Evolutionary conservation across 2,888 invertebrate genomes (phyloP).

Genomic region (Drosophila lutescens): DNA sequence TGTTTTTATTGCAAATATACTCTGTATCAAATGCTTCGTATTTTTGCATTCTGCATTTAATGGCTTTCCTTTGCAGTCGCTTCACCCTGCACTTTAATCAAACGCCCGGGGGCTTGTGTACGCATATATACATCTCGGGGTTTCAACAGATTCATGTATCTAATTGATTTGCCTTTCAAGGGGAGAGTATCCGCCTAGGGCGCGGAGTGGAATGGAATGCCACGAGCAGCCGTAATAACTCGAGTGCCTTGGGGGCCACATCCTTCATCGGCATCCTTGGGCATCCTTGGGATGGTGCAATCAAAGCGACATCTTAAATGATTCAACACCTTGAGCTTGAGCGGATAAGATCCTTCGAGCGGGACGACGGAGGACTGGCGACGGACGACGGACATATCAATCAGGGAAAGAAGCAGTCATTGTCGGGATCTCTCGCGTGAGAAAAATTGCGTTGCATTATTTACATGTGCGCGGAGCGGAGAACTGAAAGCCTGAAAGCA

Average conservation of each 20-base stretch:
- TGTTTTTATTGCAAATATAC: not conserved
- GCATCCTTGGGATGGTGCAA: conserved; percentile 50
- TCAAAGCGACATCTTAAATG: conserved; percentile 72
- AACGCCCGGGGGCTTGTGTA: conserved; percentile 3
- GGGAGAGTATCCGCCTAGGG: not conserved
- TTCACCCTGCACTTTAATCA: conserved; percentile 31
- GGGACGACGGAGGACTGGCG: conserved; percentile 60
- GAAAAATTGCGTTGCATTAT: conserved; percentile 78
- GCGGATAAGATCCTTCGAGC: conserved; percentile 63
- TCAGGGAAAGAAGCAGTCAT: conserved; percentile 50
- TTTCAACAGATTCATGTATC: conserved; percentile 36
- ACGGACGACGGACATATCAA: conserved; percentile 68
- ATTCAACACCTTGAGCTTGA: conserved; percentile 78
- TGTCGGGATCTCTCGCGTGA: conserved; percentile 48
- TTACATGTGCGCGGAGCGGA: conserved; percentile 68
- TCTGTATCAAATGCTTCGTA: not conserved
- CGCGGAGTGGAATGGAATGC: conserved; percentile 41
- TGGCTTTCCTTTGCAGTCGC: conserved; percentile 1
- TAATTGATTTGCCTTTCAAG: conserved; percentile 39
- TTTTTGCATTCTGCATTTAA: not conserved
- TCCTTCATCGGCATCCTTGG: conserved; percentile 23
- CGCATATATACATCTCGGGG: not conserved
- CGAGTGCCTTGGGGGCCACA: conserved; percentile 43
- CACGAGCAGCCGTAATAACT: conserved; percentile 53
- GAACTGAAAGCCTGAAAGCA: conserved; percentile 71